These are phyloP conservation scores for Istiophorus platypterus DNA, from an alignment of 2,113 vertebrate species.

Conservation along the genomic window DNA sequence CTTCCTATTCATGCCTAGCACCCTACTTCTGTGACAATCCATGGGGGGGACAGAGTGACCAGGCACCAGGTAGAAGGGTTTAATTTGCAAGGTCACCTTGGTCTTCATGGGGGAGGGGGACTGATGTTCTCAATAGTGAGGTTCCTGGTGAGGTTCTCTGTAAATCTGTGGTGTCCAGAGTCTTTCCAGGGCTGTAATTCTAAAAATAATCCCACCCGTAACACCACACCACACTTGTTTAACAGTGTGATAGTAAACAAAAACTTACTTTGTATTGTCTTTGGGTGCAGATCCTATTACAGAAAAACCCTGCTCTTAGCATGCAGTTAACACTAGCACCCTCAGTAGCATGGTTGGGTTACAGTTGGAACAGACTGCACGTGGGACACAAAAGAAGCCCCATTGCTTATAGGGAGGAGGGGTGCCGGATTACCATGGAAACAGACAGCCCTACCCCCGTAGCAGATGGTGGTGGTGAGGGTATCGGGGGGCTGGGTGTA, in stretches of 20 bases:
- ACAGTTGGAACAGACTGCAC: slow-evolving; percentile 64
- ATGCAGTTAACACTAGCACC: slow-evolving; percentile 27
- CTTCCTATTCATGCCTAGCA: slow-evolving; percentile 18
- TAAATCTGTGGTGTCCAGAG: not conserved
- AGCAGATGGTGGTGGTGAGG: slow-evolving; percentile 77
- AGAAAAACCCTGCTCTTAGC: slow-evolving; percentile 16
- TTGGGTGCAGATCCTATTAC: not conserved
- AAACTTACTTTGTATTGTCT: not conserved
- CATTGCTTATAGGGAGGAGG: slow-evolving; percentile 65
- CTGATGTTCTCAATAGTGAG: slow-evolving; percentile 7
- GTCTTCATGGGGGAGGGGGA: slow-evolving; percentile 59
- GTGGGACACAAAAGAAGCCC: slow-evolving; percentile 75
- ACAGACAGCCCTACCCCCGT: slow-evolving; percentile 77
- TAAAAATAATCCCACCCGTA: not conserved
- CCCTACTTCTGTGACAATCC: not conserved
- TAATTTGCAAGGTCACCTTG: slow-evolving; percentile 75
- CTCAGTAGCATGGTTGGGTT: slow-evolving; percentile 30
- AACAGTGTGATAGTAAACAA: not conserved
- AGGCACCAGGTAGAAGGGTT: slow-evolving; percentile 30
- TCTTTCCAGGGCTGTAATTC: not conserved
- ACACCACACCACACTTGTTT: not conserved
- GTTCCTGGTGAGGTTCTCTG: not conserved
- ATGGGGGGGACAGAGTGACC: slow-evolving; percentile 37
- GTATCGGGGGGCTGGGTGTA: slow-evolving; percentile 69
- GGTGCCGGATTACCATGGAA: slow-evolving; percentile 73